Evolutionary conservation across 2,888 invertebrate species (phyloP).

Genomic region (Cephus rjabovi): DNA sequence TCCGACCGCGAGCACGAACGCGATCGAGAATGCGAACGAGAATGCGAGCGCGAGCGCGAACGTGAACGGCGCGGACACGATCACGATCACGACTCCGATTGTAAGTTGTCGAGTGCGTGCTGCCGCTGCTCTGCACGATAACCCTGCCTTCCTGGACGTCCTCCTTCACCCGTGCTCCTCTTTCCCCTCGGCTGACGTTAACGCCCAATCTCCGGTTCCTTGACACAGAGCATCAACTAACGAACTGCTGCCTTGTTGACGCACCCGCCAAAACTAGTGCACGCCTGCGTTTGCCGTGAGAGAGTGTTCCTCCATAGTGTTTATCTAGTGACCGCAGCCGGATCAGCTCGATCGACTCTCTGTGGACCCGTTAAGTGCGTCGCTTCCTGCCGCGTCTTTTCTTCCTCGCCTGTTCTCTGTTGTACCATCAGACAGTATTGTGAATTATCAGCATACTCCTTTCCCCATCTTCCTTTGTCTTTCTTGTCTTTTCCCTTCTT

Average conservation of each 20-base stretch:
- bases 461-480: no score
- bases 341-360: no score
- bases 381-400: no score
- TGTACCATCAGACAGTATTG: no score
- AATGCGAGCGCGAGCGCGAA: slow-evolving; percentile 24
- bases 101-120: slow-evolving; percentile 45
- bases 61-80: neutral
- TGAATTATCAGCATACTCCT: no score
- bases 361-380: no score
- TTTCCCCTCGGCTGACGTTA: no score
- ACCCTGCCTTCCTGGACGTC: neutral
- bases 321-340: slow-evolving; percentile 1
- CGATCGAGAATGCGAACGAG: slow-evolving; percentile 29
- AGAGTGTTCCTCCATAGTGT: slow-evolving; percentile 11
- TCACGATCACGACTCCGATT: slow-evolving; percentile 26
- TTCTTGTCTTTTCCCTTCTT: no score
- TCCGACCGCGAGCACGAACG: slow-evolving; percentile 21
- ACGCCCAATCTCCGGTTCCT: no score
- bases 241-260: slow-evolving; percentile 7
- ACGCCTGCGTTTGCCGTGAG: slow-evolving; percentile 24
- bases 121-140: slow-evolving; percentile 10
- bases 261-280: slow-evolving; percentile 8
- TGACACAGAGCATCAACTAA: neutral
- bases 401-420: no score
- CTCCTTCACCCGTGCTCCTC: no score